Percentiles rank a stretch among this genome's conserved stretches.
Evolutionary conservation across 1,140 invertebrate genomes (phyloP).

Genomic region (Neodiprion pinetum): DNA sequence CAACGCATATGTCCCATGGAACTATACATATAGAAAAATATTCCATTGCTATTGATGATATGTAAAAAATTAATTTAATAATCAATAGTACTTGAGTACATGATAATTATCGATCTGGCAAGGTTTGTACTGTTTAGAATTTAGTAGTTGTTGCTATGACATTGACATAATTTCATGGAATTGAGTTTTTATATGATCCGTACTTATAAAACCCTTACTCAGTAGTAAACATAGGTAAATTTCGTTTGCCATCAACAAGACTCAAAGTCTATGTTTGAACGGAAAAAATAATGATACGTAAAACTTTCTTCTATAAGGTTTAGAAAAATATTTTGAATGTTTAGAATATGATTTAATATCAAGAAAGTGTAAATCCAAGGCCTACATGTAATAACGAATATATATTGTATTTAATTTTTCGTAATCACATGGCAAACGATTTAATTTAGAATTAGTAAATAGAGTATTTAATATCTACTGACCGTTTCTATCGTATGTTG

Average conservation of each 20-base stretch:
- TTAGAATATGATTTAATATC: not conserved
- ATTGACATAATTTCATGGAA: not conserved
- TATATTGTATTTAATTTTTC: not conserved
- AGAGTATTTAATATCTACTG: slow-evolving; percentile 13
- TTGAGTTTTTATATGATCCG: not conserved
- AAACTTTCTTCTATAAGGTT: not conserved
- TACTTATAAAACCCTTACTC: not conserved
- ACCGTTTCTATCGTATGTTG: slow-evolving; percentile 7
- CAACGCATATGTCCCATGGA: no score
- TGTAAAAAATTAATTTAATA: not conserved
- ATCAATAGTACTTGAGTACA: not conserved
- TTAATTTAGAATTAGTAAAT: not conserved
- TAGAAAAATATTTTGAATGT: slow-evolving; percentile 7
- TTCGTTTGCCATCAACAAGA: not conserved
- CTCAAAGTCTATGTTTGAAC: not conserved
- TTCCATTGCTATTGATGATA: not conserved
- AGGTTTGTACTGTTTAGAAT: not conserved
- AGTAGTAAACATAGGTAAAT: not conserved
- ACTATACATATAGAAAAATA: no score
- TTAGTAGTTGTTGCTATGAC: not conserved
- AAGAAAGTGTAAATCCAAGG: slow-evolving; percentile 6
- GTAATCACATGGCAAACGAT: not conserved
- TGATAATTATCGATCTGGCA: not conserved
- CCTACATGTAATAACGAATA: slow-evolving; percentile 3
- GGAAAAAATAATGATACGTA: not conserved